A percentile compares a stretch with the other conserved stretches of the same genome.
Conservation (phyloP, 2,113 vertebrate genomes). For the Rafetus swinhoei region DNA sequence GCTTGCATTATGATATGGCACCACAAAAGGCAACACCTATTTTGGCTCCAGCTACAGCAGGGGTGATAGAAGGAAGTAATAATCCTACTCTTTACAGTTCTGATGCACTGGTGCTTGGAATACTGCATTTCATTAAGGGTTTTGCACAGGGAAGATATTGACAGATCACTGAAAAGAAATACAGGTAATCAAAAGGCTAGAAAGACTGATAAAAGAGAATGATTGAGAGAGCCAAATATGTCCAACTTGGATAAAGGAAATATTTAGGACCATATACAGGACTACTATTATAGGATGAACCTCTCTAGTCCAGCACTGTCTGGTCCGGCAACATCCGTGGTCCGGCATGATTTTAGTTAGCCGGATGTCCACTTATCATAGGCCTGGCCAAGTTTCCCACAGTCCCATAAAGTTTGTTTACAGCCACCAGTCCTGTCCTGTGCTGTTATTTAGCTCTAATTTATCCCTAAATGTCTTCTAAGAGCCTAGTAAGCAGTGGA, state of each 20-base stretch:
- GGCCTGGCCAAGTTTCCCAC: too few species aligned
- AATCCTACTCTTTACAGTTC: not conserved
- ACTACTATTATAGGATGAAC: not conserved
- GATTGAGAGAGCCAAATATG: not conserved
- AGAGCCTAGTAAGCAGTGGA: too few species aligned
- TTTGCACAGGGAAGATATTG: not conserved
- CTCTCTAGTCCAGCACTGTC: too few species aligned
- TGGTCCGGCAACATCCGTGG: too few species aligned
- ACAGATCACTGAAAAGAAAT: not conserved
- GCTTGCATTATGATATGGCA: fast-evolving
- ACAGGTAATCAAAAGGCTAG: conserved; percentile 27
- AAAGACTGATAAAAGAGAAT: conserved; percentile 30
- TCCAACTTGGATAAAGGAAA: not conserved
- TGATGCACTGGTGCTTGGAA: not conserved
- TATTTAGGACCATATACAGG: not conserved
- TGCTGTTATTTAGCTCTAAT: too few species aligned
- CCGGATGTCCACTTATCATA: too few species aligned
- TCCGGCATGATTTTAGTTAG: too few species aligned
- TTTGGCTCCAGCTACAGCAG: not conserved
- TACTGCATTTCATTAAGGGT: conserved; percentile 7
- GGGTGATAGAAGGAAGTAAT: not conserved
- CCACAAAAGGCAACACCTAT: fast-evolving
- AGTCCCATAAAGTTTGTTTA: too few species aligned
- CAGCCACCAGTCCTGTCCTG: too few species aligned
- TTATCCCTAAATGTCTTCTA: too few species aligned